Conservation (phyloP, 2,113 vertebrate genomes). For the Chauna torquata region DNA sequence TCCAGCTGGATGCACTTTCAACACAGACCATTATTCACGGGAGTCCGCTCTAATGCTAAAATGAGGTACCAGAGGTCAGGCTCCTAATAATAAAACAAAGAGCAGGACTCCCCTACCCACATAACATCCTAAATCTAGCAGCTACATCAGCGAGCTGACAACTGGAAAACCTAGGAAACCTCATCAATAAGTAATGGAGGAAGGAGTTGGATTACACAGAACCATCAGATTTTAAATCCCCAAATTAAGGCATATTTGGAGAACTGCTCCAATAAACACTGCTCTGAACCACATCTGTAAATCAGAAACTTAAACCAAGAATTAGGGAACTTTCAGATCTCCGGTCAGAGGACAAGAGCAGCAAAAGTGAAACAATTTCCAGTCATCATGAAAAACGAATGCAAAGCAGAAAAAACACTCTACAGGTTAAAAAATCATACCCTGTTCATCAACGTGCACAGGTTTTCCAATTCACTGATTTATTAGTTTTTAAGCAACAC, state of each 20-base stretch:
- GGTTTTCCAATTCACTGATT: not conserved
- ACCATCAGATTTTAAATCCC: not conserved
- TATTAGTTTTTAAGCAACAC: not conserved
- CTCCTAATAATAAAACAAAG: conserved; percentile 56
- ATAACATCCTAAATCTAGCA: conserved; percentile 33
- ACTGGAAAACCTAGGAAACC: conserved; percentile 28
- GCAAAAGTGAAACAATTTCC: not conserved
- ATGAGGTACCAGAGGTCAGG: conserved; percentile 60
- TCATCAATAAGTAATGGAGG: not conserved
- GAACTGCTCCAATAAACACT: not conserved
- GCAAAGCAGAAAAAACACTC: not conserved
- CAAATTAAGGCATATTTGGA: not conserved
- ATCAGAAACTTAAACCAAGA: not conserved
- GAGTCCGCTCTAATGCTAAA: conserved; percentile 8
- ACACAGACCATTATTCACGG: conserved; percentile 47
- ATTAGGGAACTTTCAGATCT: not conserved
- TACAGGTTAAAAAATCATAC: accelerated
- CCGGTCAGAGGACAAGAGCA: accelerated
- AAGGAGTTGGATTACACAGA: not conserved
- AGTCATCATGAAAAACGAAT: not conserved
- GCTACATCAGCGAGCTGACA: conserved; percentile 10
- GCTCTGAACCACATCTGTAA: accelerated
- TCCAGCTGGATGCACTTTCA: conserved; percentile 63
- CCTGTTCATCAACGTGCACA: not conserved
- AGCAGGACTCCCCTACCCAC: conserved; percentile 3